These are phyloP conservation scores for Protobothrops flavoviridis DNA, from an alignment of 2,113 vertebrate species.

Conservation along the genomic window DNA sequence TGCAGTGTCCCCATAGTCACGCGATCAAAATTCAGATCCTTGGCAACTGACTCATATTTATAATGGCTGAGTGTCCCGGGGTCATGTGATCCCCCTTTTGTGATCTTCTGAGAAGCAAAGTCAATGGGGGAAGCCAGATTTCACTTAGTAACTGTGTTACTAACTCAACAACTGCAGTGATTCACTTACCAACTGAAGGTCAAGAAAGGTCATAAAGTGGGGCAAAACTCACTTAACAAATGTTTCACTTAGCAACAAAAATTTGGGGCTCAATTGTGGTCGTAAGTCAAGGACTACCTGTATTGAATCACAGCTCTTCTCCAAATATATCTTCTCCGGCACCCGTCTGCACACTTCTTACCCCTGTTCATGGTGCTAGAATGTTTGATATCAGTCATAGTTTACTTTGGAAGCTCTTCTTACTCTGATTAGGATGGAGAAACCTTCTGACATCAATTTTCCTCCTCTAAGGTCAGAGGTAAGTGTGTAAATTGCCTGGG, in stretches of 20 bases:
- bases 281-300: neutral
- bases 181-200: neutral
- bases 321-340: neutral
- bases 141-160: neutral
- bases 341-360: neutral
- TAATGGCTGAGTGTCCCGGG: neutral
- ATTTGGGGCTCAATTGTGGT: neutral
- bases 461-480: neutral
- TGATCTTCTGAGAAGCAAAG: neutral
- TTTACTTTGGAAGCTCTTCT: neutral
- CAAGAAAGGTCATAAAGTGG: too few species aligned
- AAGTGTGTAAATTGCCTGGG: neutral
- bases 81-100: neutral
- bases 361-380: neutral
- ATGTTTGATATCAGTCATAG: neutral
- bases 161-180: neutral
- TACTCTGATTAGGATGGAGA: neutral
- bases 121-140: neutral
- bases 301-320: neutral
- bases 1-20: neutral
- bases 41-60: neutral
- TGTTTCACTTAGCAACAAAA: neutral
- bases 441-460: neutral
- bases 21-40: neutral
- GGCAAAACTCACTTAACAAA: neutral